Evolutionary conservation across 1,140 invertebrate genomes (phyloP), one percentile per base, ranked within the genome.

Genomic region (Drosophila athabasca): DNA sequence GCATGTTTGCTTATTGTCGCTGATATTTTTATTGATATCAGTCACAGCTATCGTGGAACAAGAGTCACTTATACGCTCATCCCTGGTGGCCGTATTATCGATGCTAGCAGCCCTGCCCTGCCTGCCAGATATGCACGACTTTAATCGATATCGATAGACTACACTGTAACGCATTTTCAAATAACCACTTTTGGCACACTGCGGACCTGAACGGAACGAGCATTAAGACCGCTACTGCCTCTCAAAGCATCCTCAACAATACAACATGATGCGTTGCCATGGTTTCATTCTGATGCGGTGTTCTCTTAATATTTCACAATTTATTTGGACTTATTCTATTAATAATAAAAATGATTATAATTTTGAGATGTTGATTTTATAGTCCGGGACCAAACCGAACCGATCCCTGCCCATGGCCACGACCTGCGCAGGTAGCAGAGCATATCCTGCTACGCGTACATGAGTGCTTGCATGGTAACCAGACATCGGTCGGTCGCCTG

Each of bases 261-360:
- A 45, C 17, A 43, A 58, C 19, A 46, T 22, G 29, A 15, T 44
- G 50, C 11, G 22, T 15, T 31, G 7, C 8, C 41, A 58, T 58
- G 43, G 15, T 46, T 71, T 75, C 52, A 51, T 22, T 74, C 48
- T 75, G 26, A 58, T 70, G 45, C 39, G 29, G 53, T 72, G 76
- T 87, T 73, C 76, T 88, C 79, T 79, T 82, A 87, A 87, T 88
- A 72, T 82, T 87, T 87, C 83, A 88, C 83, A 83, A 73, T 87
- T 88, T 88, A 88, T 87, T 87, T 76, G 58, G 71, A 79, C 83
- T 87, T 87, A 87, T 76, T 71, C 83, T 87, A 75, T 72, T 75
- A 66, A 76, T 76, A 79, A 83, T 88, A 79, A 82, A 82, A 79
- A 83, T 89, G 75, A 79, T 79, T 83, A 88, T 87, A 87, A 88